Conservation (phyloP, 2,797 vertebrate species). For the Psittacula derbiana region DNA sequence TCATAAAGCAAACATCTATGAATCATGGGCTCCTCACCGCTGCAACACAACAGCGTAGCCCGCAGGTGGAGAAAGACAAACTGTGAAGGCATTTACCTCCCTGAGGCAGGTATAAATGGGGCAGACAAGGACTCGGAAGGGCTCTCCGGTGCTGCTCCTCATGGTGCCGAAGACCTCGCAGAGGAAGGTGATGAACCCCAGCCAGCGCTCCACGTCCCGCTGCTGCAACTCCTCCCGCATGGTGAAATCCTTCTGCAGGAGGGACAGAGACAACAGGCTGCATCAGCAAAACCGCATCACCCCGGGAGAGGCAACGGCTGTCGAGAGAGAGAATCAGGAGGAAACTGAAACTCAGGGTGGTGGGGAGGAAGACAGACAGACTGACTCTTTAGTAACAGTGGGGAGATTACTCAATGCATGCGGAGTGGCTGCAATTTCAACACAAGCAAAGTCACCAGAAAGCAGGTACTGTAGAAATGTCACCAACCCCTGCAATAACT, state of each 20-base stretch:
- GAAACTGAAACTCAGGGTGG: slow-evolving; percentile 29
- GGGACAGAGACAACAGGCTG: slow-evolving; percentile 44
- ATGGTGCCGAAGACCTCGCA: slow-evolving; percentile 96
- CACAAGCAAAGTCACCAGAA: slow-evolving; percentile 35
- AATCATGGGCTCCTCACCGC: background rate
- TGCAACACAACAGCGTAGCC: fast-evolving
- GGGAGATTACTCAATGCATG: background rate
- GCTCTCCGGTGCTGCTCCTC: slow-evolving; percentile 92
- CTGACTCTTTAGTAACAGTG: slow-evolving; percentile 13
- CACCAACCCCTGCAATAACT: background rate
- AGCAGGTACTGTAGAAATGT: slow-evolving; percentile 27
- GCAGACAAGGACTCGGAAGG: slow-evolving; percentile 94
- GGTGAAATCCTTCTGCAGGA: slow-evolving; percentile 90
- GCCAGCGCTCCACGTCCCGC: slow-evolving; percentile 91
- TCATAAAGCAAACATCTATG: fast-evolving
- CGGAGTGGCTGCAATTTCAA: background rate
- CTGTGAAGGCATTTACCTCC: slow-evolving; percentile 79
- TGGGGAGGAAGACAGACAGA: slow-evolving; percentile 30
- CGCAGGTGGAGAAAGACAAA: background rate
- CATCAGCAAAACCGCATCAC: background rate
- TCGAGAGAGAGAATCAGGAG: slow-evolving; percentile 1
- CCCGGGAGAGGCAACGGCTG: background rate
- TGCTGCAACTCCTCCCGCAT: slow-evolving; percentile 89
- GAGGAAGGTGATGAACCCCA: slow-evolving; percentile 98
- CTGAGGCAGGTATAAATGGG: slow-evolving; percentile 98